Evolutionary conservation across 92 coral and sea anemone species (phyloP).

Genomic region (Zoanthus sansibaricus): DNA sequence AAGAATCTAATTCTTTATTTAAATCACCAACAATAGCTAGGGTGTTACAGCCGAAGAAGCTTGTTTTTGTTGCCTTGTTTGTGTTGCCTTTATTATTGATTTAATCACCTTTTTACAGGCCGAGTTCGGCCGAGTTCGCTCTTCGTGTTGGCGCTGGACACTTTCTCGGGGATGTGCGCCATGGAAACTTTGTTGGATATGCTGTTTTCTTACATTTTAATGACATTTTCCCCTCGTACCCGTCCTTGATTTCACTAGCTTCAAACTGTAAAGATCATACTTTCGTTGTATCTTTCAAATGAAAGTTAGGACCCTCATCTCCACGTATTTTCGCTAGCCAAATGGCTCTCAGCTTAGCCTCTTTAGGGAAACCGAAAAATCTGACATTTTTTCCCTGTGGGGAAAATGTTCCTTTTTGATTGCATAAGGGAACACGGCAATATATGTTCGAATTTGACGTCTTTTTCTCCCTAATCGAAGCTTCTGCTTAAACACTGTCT

Average conservation of each 20-base stretch:
- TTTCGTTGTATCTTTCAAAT: too few relatives aligned
- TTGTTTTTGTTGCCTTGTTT: background rate
- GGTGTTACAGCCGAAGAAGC: background rate
- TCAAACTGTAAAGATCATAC: constrained; percentile 19
- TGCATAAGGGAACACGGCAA: constrained; percentile 14
- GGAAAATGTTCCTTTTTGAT: too few relatives aligned
- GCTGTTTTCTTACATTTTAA: constrained; percentile 16
- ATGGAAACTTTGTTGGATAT: constrained; percentile 31
- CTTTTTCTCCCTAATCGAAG: background rate
- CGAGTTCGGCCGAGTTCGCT: background rate
- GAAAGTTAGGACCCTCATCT: too few relatives aligned
- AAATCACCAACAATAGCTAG: background rate
- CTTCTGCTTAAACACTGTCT: background rate
- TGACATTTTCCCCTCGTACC: constrained; percentile 8
- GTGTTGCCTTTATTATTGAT: background rate
- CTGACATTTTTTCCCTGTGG: background rate
- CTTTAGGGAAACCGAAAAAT: constrained; percentile 26
- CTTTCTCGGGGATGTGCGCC: constrained; percentile 47
- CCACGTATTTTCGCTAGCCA: constrained; percentile 27
- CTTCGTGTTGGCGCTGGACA: constrained; percentile 2
- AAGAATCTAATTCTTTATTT: too few relatives aligned
- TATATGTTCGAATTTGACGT: background rate
- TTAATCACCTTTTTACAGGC: background rate
- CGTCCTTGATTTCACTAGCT: constrained; percentile 45
- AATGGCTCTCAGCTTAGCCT: background rate